Conservation (phyloP, 2,113 vertebrate genomes). For the Hippolais icterina region DNA sequence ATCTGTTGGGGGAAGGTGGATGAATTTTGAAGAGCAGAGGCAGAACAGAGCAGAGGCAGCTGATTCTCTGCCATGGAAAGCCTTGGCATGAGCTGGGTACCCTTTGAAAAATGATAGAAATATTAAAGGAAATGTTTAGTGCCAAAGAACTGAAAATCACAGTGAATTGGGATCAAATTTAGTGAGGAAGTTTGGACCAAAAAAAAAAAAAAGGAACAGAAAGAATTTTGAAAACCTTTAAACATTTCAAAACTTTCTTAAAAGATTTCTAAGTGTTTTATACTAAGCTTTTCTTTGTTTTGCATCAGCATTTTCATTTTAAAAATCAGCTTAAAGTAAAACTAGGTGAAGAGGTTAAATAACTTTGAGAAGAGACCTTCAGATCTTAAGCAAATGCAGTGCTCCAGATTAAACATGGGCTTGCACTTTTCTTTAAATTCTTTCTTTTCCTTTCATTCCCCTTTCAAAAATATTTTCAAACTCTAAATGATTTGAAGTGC, state of each 20-base stretch:
- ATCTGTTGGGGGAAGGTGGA: not conserved
- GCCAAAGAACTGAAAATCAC: not conserved
- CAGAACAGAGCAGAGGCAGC: not conserved
- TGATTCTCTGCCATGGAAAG: not conserved
- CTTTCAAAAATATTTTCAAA: conserved; percentile 26
- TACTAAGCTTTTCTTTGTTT: conserved; percentile 6
- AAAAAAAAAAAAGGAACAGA: not conserved
- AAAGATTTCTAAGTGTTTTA: not conserved
- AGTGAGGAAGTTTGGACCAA: not conserved
- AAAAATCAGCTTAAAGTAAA: conserved; percentile 2
- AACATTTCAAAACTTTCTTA: not conserved
- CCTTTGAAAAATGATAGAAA: not conserved
- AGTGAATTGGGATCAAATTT: not conserved
- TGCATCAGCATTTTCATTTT: not conserved
- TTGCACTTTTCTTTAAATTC: conserved; percentile 5
- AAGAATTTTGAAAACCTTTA: not conserved
- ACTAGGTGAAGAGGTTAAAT: conserved; percentile 38
- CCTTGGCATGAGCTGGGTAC: not conserved
- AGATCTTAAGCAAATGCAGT: conserved; percentile 29
- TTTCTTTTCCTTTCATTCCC: conserved; percentile 19
- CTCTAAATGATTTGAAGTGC: not conserved
- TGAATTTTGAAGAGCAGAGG: not conserved
- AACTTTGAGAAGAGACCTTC: not conserved
- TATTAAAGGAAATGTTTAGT: not conserved
- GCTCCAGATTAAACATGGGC: not conserved